phyloP scores from a whole-genome alignment of 2,113 vertebrate genomes.

The Platysternon megacephalum region DNA sequence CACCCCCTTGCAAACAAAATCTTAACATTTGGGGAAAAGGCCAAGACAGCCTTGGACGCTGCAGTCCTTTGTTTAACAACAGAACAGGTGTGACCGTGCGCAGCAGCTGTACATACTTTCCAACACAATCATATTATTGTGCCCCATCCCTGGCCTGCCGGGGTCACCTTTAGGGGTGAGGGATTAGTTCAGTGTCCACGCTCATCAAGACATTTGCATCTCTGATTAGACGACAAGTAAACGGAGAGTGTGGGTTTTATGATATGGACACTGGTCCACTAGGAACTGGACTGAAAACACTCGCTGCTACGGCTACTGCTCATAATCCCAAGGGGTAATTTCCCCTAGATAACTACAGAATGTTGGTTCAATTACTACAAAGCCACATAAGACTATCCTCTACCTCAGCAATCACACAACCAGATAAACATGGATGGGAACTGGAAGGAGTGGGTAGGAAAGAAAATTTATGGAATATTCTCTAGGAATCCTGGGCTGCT shows the following conservation, averaged over 20 bases:
- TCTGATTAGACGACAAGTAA: fast-evolving
- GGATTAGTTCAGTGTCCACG: background rate
- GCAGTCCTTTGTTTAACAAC: fast-evolving
- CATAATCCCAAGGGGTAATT: background rate
- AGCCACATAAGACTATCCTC: fast-evolving
- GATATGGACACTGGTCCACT: fast-evolving
- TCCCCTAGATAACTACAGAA: fast-evolving
- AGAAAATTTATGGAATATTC: background rate
- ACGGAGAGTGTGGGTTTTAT: background rate
- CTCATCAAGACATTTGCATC: fast-evolving
- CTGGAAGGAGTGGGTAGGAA: background rate
- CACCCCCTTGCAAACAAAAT: background rate
- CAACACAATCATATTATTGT: fast-evolving
- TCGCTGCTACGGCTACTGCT: background rate
- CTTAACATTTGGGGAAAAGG: background rate
- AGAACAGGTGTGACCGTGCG: fast-evolving
- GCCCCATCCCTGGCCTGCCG: fast-evolving
- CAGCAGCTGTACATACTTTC: fast-evolving
- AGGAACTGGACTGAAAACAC: fast-evolving
- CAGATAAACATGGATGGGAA: background rate
- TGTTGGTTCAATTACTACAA: background rate
- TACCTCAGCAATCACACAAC: fast-evolving
- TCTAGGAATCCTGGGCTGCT: background rate
- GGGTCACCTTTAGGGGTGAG: fast-evolving
- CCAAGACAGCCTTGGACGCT: background rate